Conservation (phyloP, 1,140 invertebrate species). For the Lutraria rhynchaena region DNA sequence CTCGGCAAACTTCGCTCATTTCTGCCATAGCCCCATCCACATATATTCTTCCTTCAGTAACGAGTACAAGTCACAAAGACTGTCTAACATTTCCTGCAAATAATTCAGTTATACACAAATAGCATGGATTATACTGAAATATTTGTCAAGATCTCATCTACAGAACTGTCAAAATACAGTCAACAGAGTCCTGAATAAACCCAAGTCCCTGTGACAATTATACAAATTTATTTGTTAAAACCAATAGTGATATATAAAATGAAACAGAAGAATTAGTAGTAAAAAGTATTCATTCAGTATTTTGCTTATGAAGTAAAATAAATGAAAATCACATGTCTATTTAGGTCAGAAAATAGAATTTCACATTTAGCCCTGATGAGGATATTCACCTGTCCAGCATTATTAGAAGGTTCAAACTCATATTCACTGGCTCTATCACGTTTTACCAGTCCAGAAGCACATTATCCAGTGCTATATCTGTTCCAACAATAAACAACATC, state of each 20-base stretch:
- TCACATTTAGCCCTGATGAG: too few relatives aligned
- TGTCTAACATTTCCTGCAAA: slow-evolving; percentile 88
- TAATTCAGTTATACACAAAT: not conserved
- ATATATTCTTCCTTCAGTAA: slow-evolving; percentile 96
- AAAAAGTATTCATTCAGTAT: too few relatives aligned
- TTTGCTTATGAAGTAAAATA: too few relatives aligned
- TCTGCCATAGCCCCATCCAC: slow-evolving; percentile 97
- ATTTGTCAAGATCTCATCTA: not conserved
- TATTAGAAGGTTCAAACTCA: slow-evolving; percentile 79
- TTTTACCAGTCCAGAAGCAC: slow-evolving; percentile 64
- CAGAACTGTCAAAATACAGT: too few relatives aligned
- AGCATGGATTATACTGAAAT: not conserved
- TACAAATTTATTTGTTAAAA: too few relatives aligned
- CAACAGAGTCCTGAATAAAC: too few relatives aligned
- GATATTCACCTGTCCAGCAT: slow-evolving; percentile 81
- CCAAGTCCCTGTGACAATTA: too few relatives aligned
- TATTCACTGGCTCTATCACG: slow-evolving; percentile 77
- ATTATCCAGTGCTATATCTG: slow-evolving; percentile 90
- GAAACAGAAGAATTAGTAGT: too few relatives aligned
- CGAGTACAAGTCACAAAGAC: slow-evolving; percentile 93
- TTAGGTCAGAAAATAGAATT: too few relatives aligned
- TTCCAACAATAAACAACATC: slow-evolving; percentile 93
- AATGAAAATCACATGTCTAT: too few relatives aligned
- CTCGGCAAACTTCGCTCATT: slow-evolving; percentile 94
- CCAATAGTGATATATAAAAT: too few relatives aligned